phyloP scores from a whole-genome alignment of 2,888 invertebrate genomes.

The Caenorhabditis sp. region DNA sequence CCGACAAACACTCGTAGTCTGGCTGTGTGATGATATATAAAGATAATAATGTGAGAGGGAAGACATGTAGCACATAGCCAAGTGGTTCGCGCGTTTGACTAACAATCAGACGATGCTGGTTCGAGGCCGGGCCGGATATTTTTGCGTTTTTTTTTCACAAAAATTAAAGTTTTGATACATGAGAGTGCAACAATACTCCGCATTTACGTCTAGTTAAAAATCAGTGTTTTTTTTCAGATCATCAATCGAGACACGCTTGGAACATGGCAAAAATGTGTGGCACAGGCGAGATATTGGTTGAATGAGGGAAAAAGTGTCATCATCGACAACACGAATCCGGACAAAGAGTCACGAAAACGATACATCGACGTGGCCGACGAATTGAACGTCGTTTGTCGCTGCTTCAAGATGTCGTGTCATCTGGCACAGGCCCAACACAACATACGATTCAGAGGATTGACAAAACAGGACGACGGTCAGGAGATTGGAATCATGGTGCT shows the following conservation, averaged over 20 bases:
- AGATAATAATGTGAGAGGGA: too few relatives aligned
- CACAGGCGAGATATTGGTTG: conserved; percentile 76
- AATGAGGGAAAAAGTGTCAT: conserved; percentile 77
- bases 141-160: too few relatives aligned
- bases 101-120: too few relatives aligned
- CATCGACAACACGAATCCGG: conserved; percentile 90
- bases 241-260: conserved; percentile 86
- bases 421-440: conserved; percentile 77
- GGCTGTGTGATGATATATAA: too few relatives aligned
- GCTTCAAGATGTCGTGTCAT: conserved; percentile 76
- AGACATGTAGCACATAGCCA: too few relatives aligned
- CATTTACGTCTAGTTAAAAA: too few relatives aligned
- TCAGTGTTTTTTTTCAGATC: too few relatives aligned
- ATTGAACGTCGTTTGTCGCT: conserved; percentile 77
- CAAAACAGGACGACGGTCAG: conserved; percentile 12
- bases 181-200: too few relatives aligned
- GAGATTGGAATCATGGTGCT: conserved; percentile 85
- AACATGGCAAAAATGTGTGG: conserved; percentile 84
- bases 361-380: conserved; percentile 64
- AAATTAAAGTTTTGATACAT: too few relatives aligned
- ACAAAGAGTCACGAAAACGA: conserved; percentile 54
- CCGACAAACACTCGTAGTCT: too few relatives aligned
- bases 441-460: conserved; percentile 36
- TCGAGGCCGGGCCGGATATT: too few relatives aligned
- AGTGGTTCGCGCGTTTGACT: too few relatives aligned